phyloP scores from a whole-genome alignment of 2,888 invertebrate species.

The Silvanus unidentatus region DNA sequence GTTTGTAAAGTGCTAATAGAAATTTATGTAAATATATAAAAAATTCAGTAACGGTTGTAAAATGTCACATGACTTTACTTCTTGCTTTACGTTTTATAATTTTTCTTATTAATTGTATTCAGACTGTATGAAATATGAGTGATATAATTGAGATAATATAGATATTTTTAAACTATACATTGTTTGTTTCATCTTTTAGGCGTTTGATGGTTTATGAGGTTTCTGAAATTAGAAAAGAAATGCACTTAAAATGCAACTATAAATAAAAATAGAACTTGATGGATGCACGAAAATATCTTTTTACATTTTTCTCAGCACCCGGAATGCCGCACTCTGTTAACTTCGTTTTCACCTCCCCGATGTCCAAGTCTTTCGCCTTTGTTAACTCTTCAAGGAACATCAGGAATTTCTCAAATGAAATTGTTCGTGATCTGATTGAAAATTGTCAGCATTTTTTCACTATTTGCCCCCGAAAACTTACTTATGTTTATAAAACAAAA shows the following conservation, averaged over 20 bases:
- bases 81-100: no score
- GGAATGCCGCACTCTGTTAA: constrained; percentile 13
- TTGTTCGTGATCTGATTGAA: constrained; percentile 10
- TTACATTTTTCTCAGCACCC: constrained; percentile 7
- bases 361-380: constrained; percentile 9
- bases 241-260: no score
- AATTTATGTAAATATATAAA: no score
- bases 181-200: no score
- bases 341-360: constrained; percentile 12
- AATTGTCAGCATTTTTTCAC: not conserved
- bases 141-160: constrained; percentile 11
- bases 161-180: constrained; percentile 15
- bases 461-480: constrained; percentile 35
- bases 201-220: no score
- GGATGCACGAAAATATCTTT: no score
- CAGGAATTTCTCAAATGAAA: constrained; percentile 9
- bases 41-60: no score
- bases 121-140: constrained; percentile 20
- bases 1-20: no score
- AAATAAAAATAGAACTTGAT: no score
- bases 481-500: constrained; percentile 85
- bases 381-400: constrained; percentile 18
- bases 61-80: no score
- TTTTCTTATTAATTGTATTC: constrained; percentile 1
- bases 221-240: no score